These are phyloP conservation scores for Eurystomus gularis DNA, from an alignment of 2,113 vertebrate genomes.

Conservation along the genomic window DNA sequence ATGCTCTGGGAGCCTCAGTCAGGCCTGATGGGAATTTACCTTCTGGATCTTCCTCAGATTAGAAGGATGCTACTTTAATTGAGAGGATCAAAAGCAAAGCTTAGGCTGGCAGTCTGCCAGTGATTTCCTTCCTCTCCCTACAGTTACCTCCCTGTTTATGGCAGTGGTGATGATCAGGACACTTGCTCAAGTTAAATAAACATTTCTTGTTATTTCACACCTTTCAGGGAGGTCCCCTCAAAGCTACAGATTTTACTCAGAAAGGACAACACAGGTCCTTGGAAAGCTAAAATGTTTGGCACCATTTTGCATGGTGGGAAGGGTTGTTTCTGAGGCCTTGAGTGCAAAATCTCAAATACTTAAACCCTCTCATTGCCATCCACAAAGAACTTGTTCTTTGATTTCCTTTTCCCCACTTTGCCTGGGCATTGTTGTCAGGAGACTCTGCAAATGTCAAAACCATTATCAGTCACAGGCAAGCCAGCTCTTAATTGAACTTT, in stretches of 20 bases:
- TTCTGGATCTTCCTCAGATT: not conserved
- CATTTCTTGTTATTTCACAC: not conserved
- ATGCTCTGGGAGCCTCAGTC: not conserved
- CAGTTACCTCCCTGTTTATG: not conserved
- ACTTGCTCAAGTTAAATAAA: not conserved
- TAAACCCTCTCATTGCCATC: not conserved
- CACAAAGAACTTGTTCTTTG: conserved; percentile 3
- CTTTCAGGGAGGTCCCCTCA: not conserved
- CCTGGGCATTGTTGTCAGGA: conserved; percentile 11
- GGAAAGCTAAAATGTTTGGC: not conserved
- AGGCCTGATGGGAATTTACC: not conserved
- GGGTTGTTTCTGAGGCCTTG: not conserved
- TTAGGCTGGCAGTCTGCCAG: not conserved
- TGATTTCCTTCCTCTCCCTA: not conserved
- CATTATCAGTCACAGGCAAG: conserved; percentile 57
- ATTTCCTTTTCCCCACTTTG: not conserved
- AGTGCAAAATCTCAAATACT: not conserved
- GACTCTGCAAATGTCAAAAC: conserved; percentile 72
- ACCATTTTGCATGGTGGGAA: not conserved
- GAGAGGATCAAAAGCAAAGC: not conserved
- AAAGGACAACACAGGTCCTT: rapidly evolving
- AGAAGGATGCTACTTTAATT: not conserved
- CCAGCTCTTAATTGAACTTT: conserved; percentile 64
- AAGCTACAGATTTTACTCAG: not conserved
- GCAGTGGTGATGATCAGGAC: not conserved